Evolutionary conservation across 2,113 vertebrate species (phyloP).

Genomic region (Rhinopomastus cyanomelas): DNA sequence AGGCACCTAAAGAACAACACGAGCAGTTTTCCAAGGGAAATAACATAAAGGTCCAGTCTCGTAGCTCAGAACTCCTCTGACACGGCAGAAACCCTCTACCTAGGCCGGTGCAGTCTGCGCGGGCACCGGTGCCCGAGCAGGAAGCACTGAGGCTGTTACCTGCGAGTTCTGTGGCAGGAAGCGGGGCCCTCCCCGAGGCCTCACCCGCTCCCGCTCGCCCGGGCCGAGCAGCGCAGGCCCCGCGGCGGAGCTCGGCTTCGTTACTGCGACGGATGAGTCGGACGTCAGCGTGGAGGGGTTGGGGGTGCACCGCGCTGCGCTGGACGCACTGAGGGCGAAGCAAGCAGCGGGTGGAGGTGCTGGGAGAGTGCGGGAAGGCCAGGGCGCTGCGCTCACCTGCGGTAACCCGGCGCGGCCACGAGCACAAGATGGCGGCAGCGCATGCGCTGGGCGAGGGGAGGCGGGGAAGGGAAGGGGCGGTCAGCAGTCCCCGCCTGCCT

Average conservation of each 20-base stretch:
- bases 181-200: rapidly evolving
- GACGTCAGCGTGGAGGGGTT: too few relatives aligned
- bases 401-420: neutral
- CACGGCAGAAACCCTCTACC: too few relatives aligned
- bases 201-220: neutral
- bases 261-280: neutral
- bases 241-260: too few relatives aligned
- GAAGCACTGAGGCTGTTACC: rapidly evolving
- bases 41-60: neutral
- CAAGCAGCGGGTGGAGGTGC: too few relatives aligned
- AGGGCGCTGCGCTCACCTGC: neutral
- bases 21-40: neutral
- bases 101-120: rapidly evolving
- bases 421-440: neutral
- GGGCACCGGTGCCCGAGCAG: rapidly evolving
- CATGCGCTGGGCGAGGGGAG: neutral
- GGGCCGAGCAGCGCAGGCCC: too few relatives aligned
- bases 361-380: too few relatives aligned
- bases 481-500: neutral
- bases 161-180: rapidly evolving
- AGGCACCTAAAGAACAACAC: rapidly evolving
- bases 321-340: too few relatives aligned
- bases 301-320: too few relatives aligned
- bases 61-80: neutral
- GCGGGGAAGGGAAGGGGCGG: neutral